Base-by-base conservation (phyloP, 2,113 vertebrate genomes). In the Haemorhous mexicanus region DNA sequence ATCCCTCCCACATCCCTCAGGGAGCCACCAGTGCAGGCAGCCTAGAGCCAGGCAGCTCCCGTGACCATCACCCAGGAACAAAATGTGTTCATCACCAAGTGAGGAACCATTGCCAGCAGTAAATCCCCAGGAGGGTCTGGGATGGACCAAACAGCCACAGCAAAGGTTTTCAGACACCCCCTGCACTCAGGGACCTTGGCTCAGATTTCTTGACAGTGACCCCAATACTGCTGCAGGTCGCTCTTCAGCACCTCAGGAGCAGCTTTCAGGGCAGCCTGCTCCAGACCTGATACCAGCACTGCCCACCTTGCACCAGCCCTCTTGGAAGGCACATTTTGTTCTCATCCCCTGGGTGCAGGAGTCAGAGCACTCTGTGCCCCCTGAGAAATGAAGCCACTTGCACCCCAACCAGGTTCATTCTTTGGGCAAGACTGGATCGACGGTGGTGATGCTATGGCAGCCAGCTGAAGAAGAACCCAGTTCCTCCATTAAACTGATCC, bases 281-380 rank as follows among this genome's bases (percentile, higher is more conserved):
- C 78, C 55, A 10, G 39, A 15, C 12, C 1, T 2, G 7, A 13
- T 0, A 9, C 19, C 37, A 8, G 70, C 18, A 4, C 32, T 5
- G 7, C 21, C 50, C 23, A 5, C 44, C 37, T 13, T 9, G 13
- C 0, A 0, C 13, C 74, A 39, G 35, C 32, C 30, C n/a, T 27
- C 32, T 7, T 0, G 0, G 8, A 55, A 52, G 39, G n/a, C 33
- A 32, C 0, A 0, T 1, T 2, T 0, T 2, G 44, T 12, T 11
- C 66, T 39, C 27, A 10, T 2, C 10, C 58, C 35, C 32, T 18
- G 9, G 22, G 2, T 1, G 13, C 6, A 3, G 62, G 16, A 41
- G 18, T 27, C 1, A 2, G 59, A 62, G 24, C 2, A 4, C 47
- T 33, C 16, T 14, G 21, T 21, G 44, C 5, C 30, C 26, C 41